phyloP scores from a whole-genome alignment of 2,797 vertebrate genomes.

The Parotocinclus haroldoi region DNA sequence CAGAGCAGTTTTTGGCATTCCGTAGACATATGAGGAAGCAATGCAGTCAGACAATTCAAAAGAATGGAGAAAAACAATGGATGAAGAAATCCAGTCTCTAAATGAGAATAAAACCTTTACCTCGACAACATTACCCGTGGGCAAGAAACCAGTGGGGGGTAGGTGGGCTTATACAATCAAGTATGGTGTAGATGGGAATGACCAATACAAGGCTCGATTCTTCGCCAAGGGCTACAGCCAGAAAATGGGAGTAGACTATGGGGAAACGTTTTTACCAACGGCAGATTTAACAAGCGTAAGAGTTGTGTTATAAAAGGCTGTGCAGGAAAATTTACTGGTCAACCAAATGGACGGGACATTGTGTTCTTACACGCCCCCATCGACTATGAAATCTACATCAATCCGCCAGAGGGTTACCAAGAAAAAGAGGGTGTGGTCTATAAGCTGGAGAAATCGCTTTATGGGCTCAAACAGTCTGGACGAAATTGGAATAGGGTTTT shows the following conservation, averaged over 20 bases:
- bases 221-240: background rate
- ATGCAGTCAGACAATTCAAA: background rate
- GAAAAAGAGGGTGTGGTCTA: too few relatives aligned
- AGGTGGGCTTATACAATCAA: background rate
- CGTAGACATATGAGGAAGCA: background rate
- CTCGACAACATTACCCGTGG: background rate
- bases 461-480: too few relatives aligned
- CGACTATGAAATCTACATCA: conserved; percentile 3
- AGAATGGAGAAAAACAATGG: conserved; percentile 9
- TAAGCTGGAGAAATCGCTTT: too few relatives aligned
- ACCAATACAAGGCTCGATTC: background rate
- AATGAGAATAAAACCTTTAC: conserved; percentile 27
- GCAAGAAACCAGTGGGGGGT: conserved; percentile 4
- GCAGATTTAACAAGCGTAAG: background rate
- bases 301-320: conserved; percentile 9
- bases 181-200: background rate
- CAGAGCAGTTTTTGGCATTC: background rate
- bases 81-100: conserved; percentile 21
- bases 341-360: conserved; percentile 14
- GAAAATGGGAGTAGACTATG: background rate
- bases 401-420: conserved; percentile 8
- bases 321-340: conserved; percentile 1
- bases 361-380: conserved; percentile 17
- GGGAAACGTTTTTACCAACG: background rate
- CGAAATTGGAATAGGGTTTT: conserved; percentile 31